Base-by-base conservation (phyloP, 2,888 invertebrate genomes). In the Exocentrus adspersus region DNA sequence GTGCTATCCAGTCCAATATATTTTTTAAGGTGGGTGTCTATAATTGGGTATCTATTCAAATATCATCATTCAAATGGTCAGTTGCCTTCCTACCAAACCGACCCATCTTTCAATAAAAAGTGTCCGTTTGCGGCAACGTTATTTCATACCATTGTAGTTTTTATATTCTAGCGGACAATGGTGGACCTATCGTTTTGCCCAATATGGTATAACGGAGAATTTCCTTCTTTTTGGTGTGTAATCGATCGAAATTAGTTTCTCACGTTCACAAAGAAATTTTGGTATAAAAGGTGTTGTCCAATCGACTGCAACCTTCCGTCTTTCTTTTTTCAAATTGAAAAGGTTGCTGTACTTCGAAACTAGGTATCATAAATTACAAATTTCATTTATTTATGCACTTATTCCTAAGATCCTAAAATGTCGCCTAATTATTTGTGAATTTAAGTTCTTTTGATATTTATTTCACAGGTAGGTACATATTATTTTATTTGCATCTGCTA, bases 121-220 rank as follows among this genome's bases (percentile, higher is more conserved):
- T 48, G 28, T 16, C 28, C 48, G 12, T 48, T 16, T 48, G 17
- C 9, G 24, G 28, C 28, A 24, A 48, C 28, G 5, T 12, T 16
- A 48, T 24, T 48, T 2, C 9, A 14, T 48, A 9, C 16, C 12
- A 48, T 48, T 48, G 48, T 10, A 20, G 10, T 48, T 48, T 48
- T 28, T 48, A 3, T 37, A 12, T 24, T 16, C 16, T 14, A 48
- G 28, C 28, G 48, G 48, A 48, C 48, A 30, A 48, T 30, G 28
- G 14, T 37, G 37, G 12, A n/a, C 37, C 37, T 9, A 28, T 28
- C 28, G 14, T 48, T 28, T 48, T 48, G 48, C 28, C 28, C 28
- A 30, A 48, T 16, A 28, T 48, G 48, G 48, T 48, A 30, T 48
- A 48, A 48, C 20, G 48, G 48, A 48, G 48, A 48, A 28, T 46